Evolutionary conservation across 2,113 vertebrate species (phyloP), one percentile per base, ranked within the genome.

Genomic region (Cyprinodon brontotheroides): DNA sequence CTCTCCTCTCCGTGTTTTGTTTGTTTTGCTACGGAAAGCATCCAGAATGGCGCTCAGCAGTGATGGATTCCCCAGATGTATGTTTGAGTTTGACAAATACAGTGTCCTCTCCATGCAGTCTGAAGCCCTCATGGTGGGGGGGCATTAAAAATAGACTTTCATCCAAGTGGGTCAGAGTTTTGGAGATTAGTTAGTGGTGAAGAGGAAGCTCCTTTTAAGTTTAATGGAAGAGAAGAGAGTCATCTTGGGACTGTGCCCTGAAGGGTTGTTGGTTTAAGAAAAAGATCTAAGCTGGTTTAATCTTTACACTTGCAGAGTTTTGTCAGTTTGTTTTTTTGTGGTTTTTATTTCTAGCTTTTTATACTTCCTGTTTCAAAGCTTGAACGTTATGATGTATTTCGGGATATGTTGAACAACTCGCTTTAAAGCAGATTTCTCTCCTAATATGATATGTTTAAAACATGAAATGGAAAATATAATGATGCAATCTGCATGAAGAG

Each of bases 51-150:
- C 78, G 66, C 70, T 78, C 41, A 15, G 70, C n/a, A 29, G 77
- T 76, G 86, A 90, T 86, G 82, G 68, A 82, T 90, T 91, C 85
- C 82, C 83, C 87, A 86, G 76, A 66, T 78, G 85, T 87, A 70
- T 74, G 61, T 61, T 61, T 37, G 39, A 22, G 69, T 47, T 37
- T 3, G 59, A 65, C 68, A 79, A 50, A 50, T 63, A 8, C 13
- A n/a, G 53, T 67, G 37, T 72, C 66, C 45, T 68, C 11, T 60
- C 43, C 37, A 29, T 45, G 65, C 43, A 73, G 65, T 45, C 17
- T 75, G 61, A 48, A 43, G 61, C 63, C 67, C 17, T 81, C 50
- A 65, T 29, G 20, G 66, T 62, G 69, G 45, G 29, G 40, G 47
- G 22, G 2, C 15, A 22, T 63, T 87, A 75, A 86, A 78, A 86